Percentiles rank a stretch among this genome's conserved stretches.
Conservation (phyloP, 2,113 vertebrate species). For the Geococcyx californianus region DNA sequence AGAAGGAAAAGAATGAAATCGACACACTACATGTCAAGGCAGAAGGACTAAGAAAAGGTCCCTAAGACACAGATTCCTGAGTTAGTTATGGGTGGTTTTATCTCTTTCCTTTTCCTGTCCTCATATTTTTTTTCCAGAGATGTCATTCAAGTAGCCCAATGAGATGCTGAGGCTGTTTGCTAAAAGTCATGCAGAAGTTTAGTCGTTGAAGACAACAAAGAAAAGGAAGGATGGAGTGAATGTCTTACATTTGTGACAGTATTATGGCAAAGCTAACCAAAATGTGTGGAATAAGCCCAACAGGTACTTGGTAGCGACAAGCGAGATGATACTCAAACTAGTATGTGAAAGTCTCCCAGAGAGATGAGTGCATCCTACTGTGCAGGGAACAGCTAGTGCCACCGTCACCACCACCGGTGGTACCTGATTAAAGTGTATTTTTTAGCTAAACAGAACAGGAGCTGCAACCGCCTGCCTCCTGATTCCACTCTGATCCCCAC, state of each 20-base stretch:
- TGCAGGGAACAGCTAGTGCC: background rate
- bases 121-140: accelerated
- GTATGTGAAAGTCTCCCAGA: background rate
- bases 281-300: background rate
- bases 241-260: background rate
- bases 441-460: background rate
- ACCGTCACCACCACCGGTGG: background rate
- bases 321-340: background rate
- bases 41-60: background rate
- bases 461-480: background rate
- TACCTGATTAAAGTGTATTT: background rate
- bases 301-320: background rate
- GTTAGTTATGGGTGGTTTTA: too few species aligned
- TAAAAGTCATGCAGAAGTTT: background rate
- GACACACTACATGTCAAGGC: background rate
- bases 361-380: background rate
- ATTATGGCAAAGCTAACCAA: background rate
- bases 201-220: background rate
- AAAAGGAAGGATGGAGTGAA: background rate
- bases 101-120: background rate
- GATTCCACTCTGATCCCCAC: background rate
- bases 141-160: background rate
- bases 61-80: background rate
- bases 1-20: background rate
- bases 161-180: background rate